Evolutionary conservation across 1,140 invertebrate genomes (phyloP), one percentile per base, ranked within the genome.

Genomic region (Ostrea denselamellosa): DNA sequence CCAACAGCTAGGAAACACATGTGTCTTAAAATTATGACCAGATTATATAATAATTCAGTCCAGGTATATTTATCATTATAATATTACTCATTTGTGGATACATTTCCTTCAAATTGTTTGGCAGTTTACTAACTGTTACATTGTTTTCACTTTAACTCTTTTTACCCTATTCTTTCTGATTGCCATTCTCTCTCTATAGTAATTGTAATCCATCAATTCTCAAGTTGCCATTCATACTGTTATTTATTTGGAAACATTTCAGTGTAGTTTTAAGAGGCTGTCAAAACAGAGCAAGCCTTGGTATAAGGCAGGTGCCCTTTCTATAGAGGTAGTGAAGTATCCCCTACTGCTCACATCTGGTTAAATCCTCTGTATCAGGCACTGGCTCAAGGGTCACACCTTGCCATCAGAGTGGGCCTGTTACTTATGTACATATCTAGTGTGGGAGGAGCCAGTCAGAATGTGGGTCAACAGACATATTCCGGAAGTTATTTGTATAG

Each of bases 151-250:
- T 77, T 25, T 77, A 10, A 14, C 68, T 77, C 28, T 25, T 14
- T 34, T 77, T 77, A 44, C 34, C 34, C 34, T 44, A 44, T 1
- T 5, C 68, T 14, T 12, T 28, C 22, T 77, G 68, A 77, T 28
- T 77, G 68, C 68, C 68, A 77, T 77, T 77, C 68, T 77, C 28
- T 34, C 28, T 77, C 68, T 28, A 77, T 77, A 77, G 68, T 77
- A 77, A 77, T 77, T 28, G 68, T 77, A 77, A 77, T 77, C 68
- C 68, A 77, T 77, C 68, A 77, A 25, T 77, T 77, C 68, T 77
- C 68, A 77, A 77, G 68, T 77, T 77, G 68, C 68, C 68, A 77
- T 77, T 77, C 68, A 77, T 77, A 10, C 25, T 77, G 68, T 25
- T 77, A 34, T 77, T 77, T 77, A 77, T 77, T 77, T 77, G 25